phyloP scores from a whole-genome alignment of 2,888 invertebrate genomes.

The Netelia inedita region DNA sequence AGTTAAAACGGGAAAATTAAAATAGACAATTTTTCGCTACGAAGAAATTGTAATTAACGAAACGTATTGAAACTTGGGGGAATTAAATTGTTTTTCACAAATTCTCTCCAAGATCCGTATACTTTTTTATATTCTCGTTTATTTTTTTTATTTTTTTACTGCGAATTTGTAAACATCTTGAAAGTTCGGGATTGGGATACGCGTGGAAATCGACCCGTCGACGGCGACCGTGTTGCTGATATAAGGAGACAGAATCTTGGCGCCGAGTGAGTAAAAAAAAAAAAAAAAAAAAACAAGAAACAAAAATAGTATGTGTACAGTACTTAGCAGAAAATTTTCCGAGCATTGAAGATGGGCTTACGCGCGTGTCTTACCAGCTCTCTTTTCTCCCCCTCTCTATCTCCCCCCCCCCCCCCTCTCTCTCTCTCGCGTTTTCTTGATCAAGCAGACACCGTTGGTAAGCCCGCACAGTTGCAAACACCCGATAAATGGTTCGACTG shows the following conservation, averaged over 20 bases:
- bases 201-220: background rate
- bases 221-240: background rate
- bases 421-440: conserved; percentile 32
- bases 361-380: background rate
- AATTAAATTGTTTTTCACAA: too few relatives aligned
- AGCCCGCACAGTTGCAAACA: conserved; percentile 52
- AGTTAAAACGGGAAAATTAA: too few relatives aligned
- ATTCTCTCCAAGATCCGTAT: too few relatives aligned
- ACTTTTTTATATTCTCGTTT: too few relatives aligned
- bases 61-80: too few relatives aligned
- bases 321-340: conserved; percentile 17
- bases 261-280: background rate
- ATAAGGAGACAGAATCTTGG: conserved; percentile 1
- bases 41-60: too few relatives aligned
- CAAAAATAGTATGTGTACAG: background rate
- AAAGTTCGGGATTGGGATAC: background rate
- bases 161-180: too few relatives aligned
- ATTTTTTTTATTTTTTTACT: too few relatives aligned
- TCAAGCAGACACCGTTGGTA: conserved; percentile 40
- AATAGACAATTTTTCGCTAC: too few relatives aligned
- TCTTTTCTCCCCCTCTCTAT: conserved; percentile 12
- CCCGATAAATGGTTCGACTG: conserved; percentile 58
- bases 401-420: conserved; percentile 32
- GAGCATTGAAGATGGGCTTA: conserved; percentile 33
- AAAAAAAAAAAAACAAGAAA: background rate